Evolutionary conservation across 1,140 invertebrate genomes (phyloP), one percentile per base, ranked within the genome.

Genomic region (Panulirus ornatus): DNA sequence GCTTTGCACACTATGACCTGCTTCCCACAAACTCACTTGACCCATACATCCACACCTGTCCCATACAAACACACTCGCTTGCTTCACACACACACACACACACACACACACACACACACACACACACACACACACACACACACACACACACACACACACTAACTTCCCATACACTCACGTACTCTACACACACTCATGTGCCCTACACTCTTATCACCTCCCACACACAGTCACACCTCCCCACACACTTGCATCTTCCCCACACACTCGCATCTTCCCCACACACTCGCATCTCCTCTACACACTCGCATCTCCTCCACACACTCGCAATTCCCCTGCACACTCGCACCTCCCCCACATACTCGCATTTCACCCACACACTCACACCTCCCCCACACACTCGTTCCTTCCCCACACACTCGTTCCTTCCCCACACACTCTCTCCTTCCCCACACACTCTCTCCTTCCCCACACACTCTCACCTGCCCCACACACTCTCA

Each of bases 81-180:
- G 6, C 30, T 34, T 3, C 5, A 40, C 71, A 9, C 71, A 75
- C 73, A 40, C 73, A 40, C 36, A 40, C 42, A 40, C 73, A 75
- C 36, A 75, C 42, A 40, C 34, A 75, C 14, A 44, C 73, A 76
- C 22, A 42, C 73, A 42, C 73, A 30, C 71, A 73, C 70, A 36
- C 51, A 54, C 51, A 54, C 51, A 54, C 19, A 54, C 51, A 36
- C 16, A 42, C 71, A 38, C 40, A 73, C 40, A 34, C 70, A 36
- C 70, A 73, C 70, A 9, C 70, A 11, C 71, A 36, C 71, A 16
- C 71, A 22, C 2, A 38, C 70, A 73, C 30, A 34, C 3, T n/a
- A n/a, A n/a, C n/a, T n/a, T n/a, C n/a, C n/a, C n/a, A n/a, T n/a
- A 58, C 9, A 9, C 51, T 58, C 51, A 58, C 51, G 9, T 22